A percentile compares a stretch with the other conserved stretches of the same genome.
phyloP scores from a whole-genome alignment of 2,113 vertebrate genomes.

The Oreochromis tanganicae region DNA sequence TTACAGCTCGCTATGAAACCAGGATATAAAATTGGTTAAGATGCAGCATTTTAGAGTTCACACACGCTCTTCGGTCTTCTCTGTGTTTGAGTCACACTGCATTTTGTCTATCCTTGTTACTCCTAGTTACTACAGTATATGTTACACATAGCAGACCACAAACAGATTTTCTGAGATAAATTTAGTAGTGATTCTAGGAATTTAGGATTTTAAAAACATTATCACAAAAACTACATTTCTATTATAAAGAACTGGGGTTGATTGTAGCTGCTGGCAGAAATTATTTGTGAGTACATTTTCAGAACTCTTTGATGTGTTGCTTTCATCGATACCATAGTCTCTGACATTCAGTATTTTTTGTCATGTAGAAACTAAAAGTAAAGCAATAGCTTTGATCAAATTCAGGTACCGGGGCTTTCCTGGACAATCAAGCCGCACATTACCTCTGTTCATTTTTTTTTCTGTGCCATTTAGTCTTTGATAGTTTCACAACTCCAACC shows the following conservation, averaged over 20 bases:
- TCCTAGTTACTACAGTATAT: background rate
- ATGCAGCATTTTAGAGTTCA: constrained; percentile 22
- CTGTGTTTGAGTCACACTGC: constrained; percentile 24
- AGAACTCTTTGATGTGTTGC: background rate
- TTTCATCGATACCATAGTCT: background rate
- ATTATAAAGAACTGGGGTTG: background rate
- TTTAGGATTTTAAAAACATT: background rate
- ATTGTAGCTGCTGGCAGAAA: background rate
- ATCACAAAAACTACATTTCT: background rate
- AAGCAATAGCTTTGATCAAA: background rate
- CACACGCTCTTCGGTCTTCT: background rate
- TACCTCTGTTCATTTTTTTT: background rate
- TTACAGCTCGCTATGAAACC: constrained; percentile 36
- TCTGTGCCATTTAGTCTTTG: background rate
- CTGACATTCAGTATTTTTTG: background rate
- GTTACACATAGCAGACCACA: background rate
- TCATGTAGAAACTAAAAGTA: background rate
- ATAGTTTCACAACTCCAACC: constrained; percentile 54
- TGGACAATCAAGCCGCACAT: background rate
- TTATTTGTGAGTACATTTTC: background rate
- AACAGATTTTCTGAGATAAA: constrained; percentile 1
- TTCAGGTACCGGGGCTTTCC: constrained; percentile 30
- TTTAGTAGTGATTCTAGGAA: constrained; percentile 9
- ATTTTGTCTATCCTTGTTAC: background rate
- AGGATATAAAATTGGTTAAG: constrained; percentile 51